Evolutionary conservation across 2,113 vertebrate species (phyloP).

Genomic region (Mastomys coucha): DNA sequence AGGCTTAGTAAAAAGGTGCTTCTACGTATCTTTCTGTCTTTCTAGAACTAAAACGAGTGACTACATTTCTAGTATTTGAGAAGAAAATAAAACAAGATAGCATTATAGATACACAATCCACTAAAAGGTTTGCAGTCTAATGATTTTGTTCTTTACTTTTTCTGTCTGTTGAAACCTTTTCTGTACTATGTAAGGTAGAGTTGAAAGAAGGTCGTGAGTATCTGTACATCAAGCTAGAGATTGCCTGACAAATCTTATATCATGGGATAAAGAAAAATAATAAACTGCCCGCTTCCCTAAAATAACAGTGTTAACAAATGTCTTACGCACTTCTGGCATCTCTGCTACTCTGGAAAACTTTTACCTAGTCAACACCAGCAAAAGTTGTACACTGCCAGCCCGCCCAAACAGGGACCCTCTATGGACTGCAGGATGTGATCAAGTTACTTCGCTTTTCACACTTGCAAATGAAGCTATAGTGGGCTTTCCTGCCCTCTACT

Average conservation of each 20-base stretch:
- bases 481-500: not conserved
- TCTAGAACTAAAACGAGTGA: not conserved
- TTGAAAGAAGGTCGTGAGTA: not conserved
- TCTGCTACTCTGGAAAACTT: not conserved
- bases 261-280: not conserved
- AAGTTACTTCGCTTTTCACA: not conserved
- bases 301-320: not conserved
- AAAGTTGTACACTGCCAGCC: not conserved
- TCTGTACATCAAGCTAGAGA: not conserved
- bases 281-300: not conserved
- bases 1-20: no score
- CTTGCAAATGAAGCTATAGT: not conserved
- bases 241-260: not conserved
- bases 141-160: not conserved
- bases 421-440: not conserved
- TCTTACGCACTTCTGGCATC: not conserved
- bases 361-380: not conserved
- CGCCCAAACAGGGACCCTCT: not conserved
- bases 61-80: not conserved
- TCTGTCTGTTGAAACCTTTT: not conserved
- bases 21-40: not conserved
- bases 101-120: not conserved
- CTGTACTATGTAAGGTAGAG: not conserved
- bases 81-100: not conserved
- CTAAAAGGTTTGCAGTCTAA: not conserved